A percentile compares a stretch with the other conserved stretches of the same genome.
Evolutionary conservation across 2,888 invertebrate species (phyloP).

Genomic region (Callosobruchus maculatus): DNA sequence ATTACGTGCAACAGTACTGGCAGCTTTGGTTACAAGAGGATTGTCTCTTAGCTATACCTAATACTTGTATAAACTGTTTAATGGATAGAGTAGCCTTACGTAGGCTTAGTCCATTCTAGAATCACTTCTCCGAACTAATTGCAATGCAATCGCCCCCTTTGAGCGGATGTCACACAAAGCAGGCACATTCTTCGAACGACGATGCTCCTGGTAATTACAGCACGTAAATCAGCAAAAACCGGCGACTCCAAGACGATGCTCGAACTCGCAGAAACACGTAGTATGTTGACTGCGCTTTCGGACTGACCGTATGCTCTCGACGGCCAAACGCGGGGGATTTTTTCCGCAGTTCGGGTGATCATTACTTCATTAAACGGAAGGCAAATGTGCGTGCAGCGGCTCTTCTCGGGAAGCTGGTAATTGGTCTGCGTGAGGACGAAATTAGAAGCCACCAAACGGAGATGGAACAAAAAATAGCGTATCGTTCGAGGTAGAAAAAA

Average conservation of each 20-base stretch:
- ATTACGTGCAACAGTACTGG: too few species aligned
- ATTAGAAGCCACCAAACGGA: not conserved
- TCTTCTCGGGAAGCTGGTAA: not conserved
- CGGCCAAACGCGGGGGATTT: not conserved
- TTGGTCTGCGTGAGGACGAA: not conserved
- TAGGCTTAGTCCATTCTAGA: not conserved
- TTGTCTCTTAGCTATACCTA: too few species aligned
- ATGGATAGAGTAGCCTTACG: not conserved
- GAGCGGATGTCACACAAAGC: not conserved
- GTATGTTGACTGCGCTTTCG: not conserved
- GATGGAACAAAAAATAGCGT: not conserved
- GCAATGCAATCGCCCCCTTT: not conserved
- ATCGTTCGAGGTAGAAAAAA: not conserved
- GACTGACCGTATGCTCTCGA: not conserved
- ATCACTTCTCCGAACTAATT: not conserved
- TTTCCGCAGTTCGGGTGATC: not conserved
- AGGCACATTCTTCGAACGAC: not conserved
- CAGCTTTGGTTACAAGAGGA: too few species aligned
- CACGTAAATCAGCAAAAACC: not conserved
- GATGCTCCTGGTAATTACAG: not conserved
- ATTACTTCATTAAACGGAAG: not conserved
- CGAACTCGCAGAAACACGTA: not conserved
- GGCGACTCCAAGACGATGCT: not conserved
- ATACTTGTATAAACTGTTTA: too few species aligned
- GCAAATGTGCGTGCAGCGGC: not conserved